These are phyloP conservation scores for Neostethus bicornis DNA, from an alignment of 2,797 vertebrate species.

Conservation along the genomic window DNA sequence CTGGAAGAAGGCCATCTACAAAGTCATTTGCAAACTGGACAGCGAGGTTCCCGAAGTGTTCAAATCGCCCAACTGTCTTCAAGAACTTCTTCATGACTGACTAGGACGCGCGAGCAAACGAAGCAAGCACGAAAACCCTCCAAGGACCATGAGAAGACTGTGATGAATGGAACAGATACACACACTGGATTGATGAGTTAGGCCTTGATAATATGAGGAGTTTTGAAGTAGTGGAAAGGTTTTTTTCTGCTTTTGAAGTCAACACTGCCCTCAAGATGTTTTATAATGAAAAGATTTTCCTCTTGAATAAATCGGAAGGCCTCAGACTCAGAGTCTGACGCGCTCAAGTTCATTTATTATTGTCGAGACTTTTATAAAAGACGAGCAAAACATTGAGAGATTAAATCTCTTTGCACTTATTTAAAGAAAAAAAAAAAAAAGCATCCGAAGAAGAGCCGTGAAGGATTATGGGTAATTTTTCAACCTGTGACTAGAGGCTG, in stretches of 20 bases:
- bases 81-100: slow-evolving; percentile 98
- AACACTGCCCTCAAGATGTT: slow-evolving; percentile 40
- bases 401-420: slow-evolving; percentile 50
- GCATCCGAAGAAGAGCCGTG: slow-evolving; percentile 13
- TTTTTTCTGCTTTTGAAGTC: slow-evolving; percentile 42
- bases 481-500: not conserved
- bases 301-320: slow-evolving; percentile 18
- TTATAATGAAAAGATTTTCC: slow-evolving; percentile 34
- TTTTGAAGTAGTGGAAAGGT: slow-evolving; percentile 26
- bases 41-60: slow-evolving; percentile 98
- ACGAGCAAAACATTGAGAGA: slow-evolving; percentile 37
- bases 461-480: slow-evolving; percentile 25
- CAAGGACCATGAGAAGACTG: slow-evolving; percentile 22
- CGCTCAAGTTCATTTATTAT: slow-evolving; percentile 23
- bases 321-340: slow-evolving; percentile 27
- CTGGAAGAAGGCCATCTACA: slow-evolving; percentile 99
- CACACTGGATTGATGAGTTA: slow-evolving; percentile 16
- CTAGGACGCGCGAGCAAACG: slow-evolving; percentile 17
- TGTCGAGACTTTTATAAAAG: slow-evolving; percentile 45
- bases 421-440: too few relatives aligned
- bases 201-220: slow-evolving; percentile 16
- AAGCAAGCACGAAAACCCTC: slow-evolving; percentile 20
- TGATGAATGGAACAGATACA: not conserved
- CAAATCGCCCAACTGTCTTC: slow-evolving; percentile 98
- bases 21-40: slow-evolving; percentile 99